Evolutionary conservation across 1,140 invertebrate species (phyloP).

Genomic region (Aplysia californica): DNA sequence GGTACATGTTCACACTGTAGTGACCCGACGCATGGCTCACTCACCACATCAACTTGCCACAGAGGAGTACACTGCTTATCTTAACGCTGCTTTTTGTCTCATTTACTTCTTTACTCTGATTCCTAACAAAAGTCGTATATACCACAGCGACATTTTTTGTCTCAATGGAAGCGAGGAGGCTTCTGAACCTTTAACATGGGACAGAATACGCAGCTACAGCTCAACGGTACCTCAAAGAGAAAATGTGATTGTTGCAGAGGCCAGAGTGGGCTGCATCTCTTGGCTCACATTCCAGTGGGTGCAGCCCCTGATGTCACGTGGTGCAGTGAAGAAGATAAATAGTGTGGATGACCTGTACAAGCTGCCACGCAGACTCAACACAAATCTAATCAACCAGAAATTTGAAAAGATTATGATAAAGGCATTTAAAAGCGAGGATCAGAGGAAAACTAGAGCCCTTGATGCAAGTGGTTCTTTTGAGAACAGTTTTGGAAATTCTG

Average conservation of each 20-base stretch:
- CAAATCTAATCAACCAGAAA: slow-evolving; percentile 72
- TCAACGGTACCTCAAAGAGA: slow-evolving; percentile 74
- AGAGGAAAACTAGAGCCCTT: too few relatives aligned
- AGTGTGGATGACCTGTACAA: slow-evolving; percentile 87
- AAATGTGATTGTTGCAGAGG: slow-evolving; percentile 84
- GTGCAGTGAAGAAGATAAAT: slow-evolving; percentile 77
- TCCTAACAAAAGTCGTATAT: slow-evolving; percentile 44
- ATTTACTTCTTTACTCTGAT: slow-evolving; percentile 59
- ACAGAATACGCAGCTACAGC: slow-evolving; percentile 69
- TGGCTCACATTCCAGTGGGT: slow-evolving; percentile 90
- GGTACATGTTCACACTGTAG: slow-evolving; percentile 59
- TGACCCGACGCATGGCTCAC: slow-evolving; percentile 39
- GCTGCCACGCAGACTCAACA: slow-evolving; percentile 79
- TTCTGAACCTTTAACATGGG: slow-evolving; percentile 68
- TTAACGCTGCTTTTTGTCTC: slow-evolving; percentile 47
- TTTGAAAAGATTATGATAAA: slow-evolving; percentile 68
- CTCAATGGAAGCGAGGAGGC: slow-evolving; percentile 53
- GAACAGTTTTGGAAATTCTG: too few relatives aligned
- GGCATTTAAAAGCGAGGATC: too few relatives aligned
- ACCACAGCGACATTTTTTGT: slow-evolving; percentile 46
- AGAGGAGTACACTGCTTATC: slow-evolving; percentile 58
- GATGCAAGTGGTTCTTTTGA: too few relatives aligned
- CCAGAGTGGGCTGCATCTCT: slow-evolving; percentile 77
- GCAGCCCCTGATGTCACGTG: slow-evolving; percentile 85
- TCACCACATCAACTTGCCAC: slow-evolving; percentile 70